These are phyloP conservation scores for Bactericera cockerelli DNA, from an alignment of 1,140 invertebrate genomes.

Conservation along the genomic window DNA sequence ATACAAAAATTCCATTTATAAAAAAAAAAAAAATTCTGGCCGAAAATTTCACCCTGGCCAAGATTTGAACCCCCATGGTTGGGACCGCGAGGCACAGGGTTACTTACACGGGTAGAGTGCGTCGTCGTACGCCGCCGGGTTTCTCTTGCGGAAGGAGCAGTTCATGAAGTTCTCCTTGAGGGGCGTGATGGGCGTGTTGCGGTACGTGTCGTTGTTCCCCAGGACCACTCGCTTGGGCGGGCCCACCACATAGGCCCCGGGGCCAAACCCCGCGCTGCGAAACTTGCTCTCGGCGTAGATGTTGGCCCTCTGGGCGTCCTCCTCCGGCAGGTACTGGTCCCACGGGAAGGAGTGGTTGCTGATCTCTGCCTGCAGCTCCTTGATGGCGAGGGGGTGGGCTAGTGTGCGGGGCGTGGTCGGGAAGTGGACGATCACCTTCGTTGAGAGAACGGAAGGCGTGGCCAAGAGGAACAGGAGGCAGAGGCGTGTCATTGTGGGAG, in stretches of 20 bases:
- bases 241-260: background rate
- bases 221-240: background rate
- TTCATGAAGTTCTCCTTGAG: background rate
- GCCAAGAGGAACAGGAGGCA: no score
- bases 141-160: background rate
- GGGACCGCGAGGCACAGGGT: no score
- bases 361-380: no score
- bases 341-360: background rate
- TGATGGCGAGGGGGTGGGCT: no score
- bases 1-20: no score
- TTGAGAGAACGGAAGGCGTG: no score
- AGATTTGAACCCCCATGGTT: no score
- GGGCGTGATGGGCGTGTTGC: background rate
- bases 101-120: constrained; percentile 6
- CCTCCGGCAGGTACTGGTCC: background rate
- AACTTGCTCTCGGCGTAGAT: background rate
- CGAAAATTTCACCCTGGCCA: no score
- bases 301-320: background rate
- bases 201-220: background rate
- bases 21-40: no score
- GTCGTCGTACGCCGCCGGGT: background rate
- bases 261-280: background rate
- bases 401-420: no score
- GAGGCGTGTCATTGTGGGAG: no score
- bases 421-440: no score